Evolutionary conservation across 2,113 vertebrate species (phyloP), one percentile per base, ranked within the genome.

Genomic region (Oryzias curvinotus): DNA sequence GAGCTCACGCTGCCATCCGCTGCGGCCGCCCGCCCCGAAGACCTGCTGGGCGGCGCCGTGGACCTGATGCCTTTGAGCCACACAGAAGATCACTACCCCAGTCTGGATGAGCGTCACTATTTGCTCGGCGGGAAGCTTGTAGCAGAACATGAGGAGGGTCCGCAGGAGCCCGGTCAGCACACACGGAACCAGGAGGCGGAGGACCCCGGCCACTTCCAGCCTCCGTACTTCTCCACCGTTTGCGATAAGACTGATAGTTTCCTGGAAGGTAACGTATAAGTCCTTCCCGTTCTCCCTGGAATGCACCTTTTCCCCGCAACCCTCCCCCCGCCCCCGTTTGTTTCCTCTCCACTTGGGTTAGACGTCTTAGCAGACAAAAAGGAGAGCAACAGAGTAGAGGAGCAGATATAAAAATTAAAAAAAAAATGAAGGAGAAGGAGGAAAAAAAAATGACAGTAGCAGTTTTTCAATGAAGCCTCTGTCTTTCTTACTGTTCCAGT

Each of bases 261-360:
- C 87, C 85, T 92, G 80, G 89, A 91, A 93, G 93, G 93, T 94
- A 94, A 94, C 15, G 93, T 94, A 93, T 94, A 91, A 93, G 88
- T 63, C 78, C 86, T 80, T 69, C 79, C 75, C 62, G 50, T 65
- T 61, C 43, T 64, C 78, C 82, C 79, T 47, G 86, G 90, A 91
- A 92, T 91, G 91, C 90, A 91, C 85, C 91, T 90, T 88, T 83
- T 82, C 65, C 85, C 85, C 26, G 68, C 81, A 76, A 55, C 81
- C 85, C 56, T 57, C 70, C 72, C 84, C 72, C 50, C 66, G 18
- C 78, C 73, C 81, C 64, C 80, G 74, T 91, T 87, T 57, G 73
- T 90, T 88, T 91, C 85, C 81, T 87, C 85, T 88, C 88, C 73
- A 80, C 69, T 87, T 84, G 84, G 83, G 56, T 82, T 87, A 87